Evolutionary conservation across 2,113 vertebrate genomes (phyloP), one percentile per base, ranked within the genome.

Genomic region (Entomyzon cyanotis): DNA sequence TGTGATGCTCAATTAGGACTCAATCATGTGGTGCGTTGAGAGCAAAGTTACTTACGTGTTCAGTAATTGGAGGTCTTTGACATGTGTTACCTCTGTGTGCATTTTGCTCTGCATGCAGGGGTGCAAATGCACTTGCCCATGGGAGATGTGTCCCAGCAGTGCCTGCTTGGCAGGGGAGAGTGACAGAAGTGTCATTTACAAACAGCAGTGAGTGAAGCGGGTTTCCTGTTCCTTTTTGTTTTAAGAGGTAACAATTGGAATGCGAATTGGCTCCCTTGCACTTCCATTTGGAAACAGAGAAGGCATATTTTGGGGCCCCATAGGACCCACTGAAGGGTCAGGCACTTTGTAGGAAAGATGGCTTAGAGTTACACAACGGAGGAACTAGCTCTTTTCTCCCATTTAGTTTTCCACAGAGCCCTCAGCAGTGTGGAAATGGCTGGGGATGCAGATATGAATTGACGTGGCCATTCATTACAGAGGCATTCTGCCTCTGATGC

Each of bases 1-100:
- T 67, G 52, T 39, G 87, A 85, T 79, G 86, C 95, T 94, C 91
- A 95, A 81, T 97, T 94, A 97, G 94, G 65, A 82, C 39, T 71
- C 77, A 91, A 7, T 87, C 89, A 69, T 78, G 90, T 58, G 4
- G 62, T 76, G 69, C 69, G 60, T 56, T 70, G 63, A 93, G 77
- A 92, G 74, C 73, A 84, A 90, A 87, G 80, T 82, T 90, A 78
- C 82, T 83, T 96, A 59, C 0, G n/a, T 82, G 58, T 49, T 93
- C 24, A 24, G 62, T 84, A 91, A 94, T 27, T 68, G 58, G 53
- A 82, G 80, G 44, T 94, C 52, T 91, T 89, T 81, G 68, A 87
- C 39, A 13, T 12, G 47, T 0, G 8, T 41, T 89, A 71, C 44
- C 69, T 89, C 84, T 63, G 53, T 58, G 13, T 28, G 71, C 25